These are phyloP conservation scores for Mantis religiosa DNA, from an alignment of 2,888 invertebrate species.

Conservation along the genomic window DNA sequence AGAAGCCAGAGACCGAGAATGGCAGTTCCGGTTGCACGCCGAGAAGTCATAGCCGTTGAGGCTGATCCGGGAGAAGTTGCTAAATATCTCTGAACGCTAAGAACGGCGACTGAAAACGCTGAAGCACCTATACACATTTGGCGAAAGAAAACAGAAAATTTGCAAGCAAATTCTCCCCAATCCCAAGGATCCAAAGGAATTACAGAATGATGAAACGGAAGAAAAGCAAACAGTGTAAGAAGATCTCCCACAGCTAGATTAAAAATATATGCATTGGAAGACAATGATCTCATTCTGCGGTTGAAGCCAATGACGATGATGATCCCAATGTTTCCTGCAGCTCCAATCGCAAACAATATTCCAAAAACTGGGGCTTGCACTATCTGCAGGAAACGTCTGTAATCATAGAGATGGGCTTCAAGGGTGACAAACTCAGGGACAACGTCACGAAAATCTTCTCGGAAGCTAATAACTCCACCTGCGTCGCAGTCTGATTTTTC, in stretches of 20 bases:
- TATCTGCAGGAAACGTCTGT: background rate
- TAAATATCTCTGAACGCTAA: conserved; percentile 5
- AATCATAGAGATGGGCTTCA: background rate
- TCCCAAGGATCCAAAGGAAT: background rate
- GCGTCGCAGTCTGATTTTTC: background rate
- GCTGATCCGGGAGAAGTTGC: background rate
- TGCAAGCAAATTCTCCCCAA: conserved; percentile 4
- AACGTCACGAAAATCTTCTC: background rate
- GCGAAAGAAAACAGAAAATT: conserved; percentile 6
- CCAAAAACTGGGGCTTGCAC: background rate
- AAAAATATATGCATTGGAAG: background rate
- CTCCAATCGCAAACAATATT: background rate
- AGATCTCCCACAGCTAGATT: background rate
- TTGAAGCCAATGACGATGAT: background rate
- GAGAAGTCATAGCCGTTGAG: background rate
- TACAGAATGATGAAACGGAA: background rate
- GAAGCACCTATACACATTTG: background rate
- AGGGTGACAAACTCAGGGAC: background rate
- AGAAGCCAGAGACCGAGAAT: background rate
- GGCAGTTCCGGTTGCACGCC: background rate
- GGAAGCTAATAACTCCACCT: background rate
- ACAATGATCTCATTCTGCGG: background rate
- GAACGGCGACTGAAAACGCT: background rate
- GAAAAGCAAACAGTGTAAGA: background rate
- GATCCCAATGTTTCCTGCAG: background rate